A percentile compares a stretch with the other conserved stretches of the same genome.
Conservation (phyloP, 2,113 vertebrate genomes). For the Proterorhinus semilunaris region DNA sequence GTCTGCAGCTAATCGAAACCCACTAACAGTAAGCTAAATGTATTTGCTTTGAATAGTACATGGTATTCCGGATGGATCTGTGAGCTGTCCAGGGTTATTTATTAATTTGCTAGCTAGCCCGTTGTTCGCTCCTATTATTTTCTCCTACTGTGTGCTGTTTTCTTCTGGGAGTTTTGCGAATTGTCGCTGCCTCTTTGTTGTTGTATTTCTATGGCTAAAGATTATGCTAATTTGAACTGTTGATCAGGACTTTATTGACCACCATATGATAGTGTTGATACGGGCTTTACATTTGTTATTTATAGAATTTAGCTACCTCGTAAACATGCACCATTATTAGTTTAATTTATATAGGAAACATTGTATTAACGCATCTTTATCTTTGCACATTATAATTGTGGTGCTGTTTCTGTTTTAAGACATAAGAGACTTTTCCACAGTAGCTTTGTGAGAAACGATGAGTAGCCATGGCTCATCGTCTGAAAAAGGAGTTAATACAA, state of each 20-base stretch:
- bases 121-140: slow-evolving; percentile 70
- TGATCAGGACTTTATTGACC: background rate
- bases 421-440: slow-evolving; percentile 21
- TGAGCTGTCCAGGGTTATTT: slow-evolving; percentile 23
- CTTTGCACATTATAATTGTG: slow-evolving; percentile 18
- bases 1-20: slow-evolving; percentile 13
- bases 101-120: slow-evolving; percentile 50
- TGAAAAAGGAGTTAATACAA: slow-evolving; percentile 85
- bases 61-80: slow-evolving; percentile 20
- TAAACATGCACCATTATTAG: slow-evolving; percentile 48
- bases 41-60: slow-evolving; percentile 15
- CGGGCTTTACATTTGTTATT: slow-evolving; percentile 2
- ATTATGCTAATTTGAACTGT: too few species aligned
- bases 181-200: slow-evolving; percentile 16
- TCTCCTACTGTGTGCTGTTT: slow-evolving; percentile 43
- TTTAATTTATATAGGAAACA: slow-evolving; percentile 5
- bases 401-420: slow-evolving; percentile 28
- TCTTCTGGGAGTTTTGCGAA: slow-evolving; percentile 44
- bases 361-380: slow-evolving; percentile 31
- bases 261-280: slow-evolving; percentile 4
- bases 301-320: background rate
- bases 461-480: slow-evolving; percentile 83
- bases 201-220: background rate
- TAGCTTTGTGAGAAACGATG: slow-evolving; percentile 76
- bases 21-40: slow-evolving; percentile 7